These are phyloP conservation scores for Hirundichthys speculiger DNA, from an alignment of 2,113 vertebrate genomes.

Conservation along the genomic window DNA sequence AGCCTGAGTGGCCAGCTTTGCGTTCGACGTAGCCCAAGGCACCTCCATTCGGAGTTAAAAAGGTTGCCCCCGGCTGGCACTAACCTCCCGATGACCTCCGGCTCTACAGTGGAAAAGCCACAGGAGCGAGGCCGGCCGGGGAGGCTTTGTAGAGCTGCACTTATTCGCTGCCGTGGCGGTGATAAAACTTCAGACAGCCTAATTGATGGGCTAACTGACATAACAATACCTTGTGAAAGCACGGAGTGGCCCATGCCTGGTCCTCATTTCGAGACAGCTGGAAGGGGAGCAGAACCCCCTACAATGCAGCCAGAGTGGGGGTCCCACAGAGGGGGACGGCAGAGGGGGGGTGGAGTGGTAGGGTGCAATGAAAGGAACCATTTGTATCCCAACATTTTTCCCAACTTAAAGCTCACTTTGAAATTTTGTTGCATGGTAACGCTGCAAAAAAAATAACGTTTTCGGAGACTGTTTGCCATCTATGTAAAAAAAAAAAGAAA, in stretches of 20 bases:
- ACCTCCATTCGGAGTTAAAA: slow-evolving; percentile 81
- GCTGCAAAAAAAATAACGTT: slow-evolving; percentile 60
- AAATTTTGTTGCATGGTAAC: slow-evolving; percentile 68
- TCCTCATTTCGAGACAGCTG: slow-evolving; percentile 98
- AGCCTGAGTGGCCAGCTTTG: slow-evolving; percentile 49
- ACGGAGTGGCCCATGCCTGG: slow-evolving; percentile 88
- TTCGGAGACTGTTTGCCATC: slow-evolving; percentile 31
- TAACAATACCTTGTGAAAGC: slow-evolving; percentile 98
- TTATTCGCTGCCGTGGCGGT: slow-evolving; percentile 93
- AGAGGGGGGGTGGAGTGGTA: slow-evolving; percentile 41
- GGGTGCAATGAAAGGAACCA: slow-evolving; percentile 75
- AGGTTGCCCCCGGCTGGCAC: slow-evolving; percentile 90
- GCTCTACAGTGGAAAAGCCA: slow-evolving; percentile 88
- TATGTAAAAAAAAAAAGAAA: neutral
- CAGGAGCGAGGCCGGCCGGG: slow-evolving; percentile 86
- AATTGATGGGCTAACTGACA: slow-evolving; percentile 99
- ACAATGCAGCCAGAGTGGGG: slow-evolving; percentile 76
- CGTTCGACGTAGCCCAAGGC: slow-evolving; percentile 68
- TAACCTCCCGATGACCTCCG: slow-evolving; percentile 91
- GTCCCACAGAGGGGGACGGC: slow-evolving; percentile 61
- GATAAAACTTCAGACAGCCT: slow-evolving; percentile 99
- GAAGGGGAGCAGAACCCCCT: slow-evolving; percentile 86
- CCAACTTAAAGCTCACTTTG: slow-evolving; percentile 81
- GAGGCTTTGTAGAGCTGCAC: slow-evolving; percentile 92
- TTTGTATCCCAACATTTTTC: slow-evolving; percentile 74